Evolutionary conservation across 2,797 vertebrate species (phyloP), one percentile per base, ranked within the genome.

Genomic region (Phataginus tetradactyla): DNA sequence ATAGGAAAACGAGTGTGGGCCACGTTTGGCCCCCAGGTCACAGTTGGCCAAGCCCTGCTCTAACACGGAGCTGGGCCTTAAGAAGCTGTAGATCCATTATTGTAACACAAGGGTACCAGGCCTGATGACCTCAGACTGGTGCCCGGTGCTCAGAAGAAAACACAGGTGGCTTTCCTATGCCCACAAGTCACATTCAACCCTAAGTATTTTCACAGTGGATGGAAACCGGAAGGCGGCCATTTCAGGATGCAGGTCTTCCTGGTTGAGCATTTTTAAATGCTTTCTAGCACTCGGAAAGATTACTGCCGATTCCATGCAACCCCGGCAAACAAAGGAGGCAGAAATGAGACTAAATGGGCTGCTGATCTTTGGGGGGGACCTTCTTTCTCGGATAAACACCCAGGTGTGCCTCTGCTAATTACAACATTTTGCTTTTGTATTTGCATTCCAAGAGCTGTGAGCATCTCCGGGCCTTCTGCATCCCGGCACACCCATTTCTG

Each of bases 21-120:
- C 29, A 42, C 2, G 20, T 27, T 18, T 78, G 49, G 23, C 5
- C 27, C 5, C 18, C 0, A 2, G 34, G 29, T 13, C 18, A 1
- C 7, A 7, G 4, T 4, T 0, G 15, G 18, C 5, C n/a, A 5
- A 15, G 15, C 53, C 55, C 37, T 55, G 5, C 37, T 39, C 21
- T 10, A 0, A 4, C 2, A 4, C 12, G 12, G 42, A 69, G 21
- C n/a, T 66, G 37, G 5, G n/a, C 17, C 72, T 32, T 45, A 25
- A 4, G 1, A 55, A 17, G 11, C 72, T 1, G 1, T 11, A 42
- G n/a, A 49, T 64, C n/a, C 21, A 1, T 2, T 25, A 27, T 42
- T 21, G 49, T 32, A 23, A 10, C 1, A n/a, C 15, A 10, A 29
- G 59, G 18, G 29, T 0, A 0, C 21, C 0, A 1, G 27, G 21